Evolutionary conservation across 1,140 invertebrate species (phyloP).

Genomic region (Schlechtendalia chinensis): DNA sequence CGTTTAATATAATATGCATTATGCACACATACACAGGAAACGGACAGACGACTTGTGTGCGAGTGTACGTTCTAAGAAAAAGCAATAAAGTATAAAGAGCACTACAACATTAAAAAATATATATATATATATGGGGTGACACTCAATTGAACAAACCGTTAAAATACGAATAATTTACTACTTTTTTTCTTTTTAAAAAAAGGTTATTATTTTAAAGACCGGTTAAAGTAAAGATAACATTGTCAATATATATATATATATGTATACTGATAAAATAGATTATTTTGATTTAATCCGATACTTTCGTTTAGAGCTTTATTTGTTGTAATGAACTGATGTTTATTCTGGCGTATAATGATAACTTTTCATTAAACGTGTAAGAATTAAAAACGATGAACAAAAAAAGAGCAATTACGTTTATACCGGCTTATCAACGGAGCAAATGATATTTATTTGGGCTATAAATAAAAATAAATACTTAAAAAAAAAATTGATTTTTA

Average conservation of each 20-base stretch:
- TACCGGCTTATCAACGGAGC: too few relatives aligned
- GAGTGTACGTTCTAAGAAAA: background rate
- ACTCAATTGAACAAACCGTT: constrained; percentile 9
- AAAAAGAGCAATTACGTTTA: too few relatives aligned
- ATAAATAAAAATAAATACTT: too few relatives aligned
- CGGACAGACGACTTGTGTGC: background rate
- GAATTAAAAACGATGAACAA: too few relatives aligned
- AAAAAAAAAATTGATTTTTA: too few relatives aligned
- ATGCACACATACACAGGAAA: background rate
- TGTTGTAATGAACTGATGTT: background rate
- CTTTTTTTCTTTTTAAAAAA: background rate
- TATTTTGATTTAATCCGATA: background rate
- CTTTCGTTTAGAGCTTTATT: constrained; percentile 1
- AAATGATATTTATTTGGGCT: too few relatives aligned
- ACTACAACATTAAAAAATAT: too few relatives aligned
- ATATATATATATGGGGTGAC: background rate
- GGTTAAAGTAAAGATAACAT: background rate
- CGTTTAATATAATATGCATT: background rate
- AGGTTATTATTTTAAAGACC: background rate
- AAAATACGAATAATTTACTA: constrained; percentile 2
- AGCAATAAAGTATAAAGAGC: background rate
- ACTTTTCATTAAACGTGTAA: background rate
- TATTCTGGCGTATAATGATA: constrained; percentile 14
- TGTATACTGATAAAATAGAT: background rate
- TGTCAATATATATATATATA: background rate